Percentiles rank a stretch among this genome's conserved stretches.
Evolutionary conservation across 1,140 invertebrate genomes (phyloP).

Genomic region (Apis cerana): DNA sequence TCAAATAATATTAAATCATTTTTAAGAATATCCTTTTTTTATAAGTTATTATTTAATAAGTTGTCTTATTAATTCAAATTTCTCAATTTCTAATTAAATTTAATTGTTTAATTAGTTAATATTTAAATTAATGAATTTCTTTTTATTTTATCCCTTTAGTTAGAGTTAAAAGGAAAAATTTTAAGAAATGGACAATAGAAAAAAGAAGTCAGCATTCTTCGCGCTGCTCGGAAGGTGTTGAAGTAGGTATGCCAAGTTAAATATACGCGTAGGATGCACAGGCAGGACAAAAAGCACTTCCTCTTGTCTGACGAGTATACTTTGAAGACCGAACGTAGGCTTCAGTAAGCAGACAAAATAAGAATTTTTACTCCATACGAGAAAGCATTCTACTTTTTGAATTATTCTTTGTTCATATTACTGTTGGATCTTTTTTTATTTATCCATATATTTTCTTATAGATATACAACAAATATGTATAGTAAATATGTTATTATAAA

Average conservation of each 20-base stretch:
- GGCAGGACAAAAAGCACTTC: slow-evolving; percentile 61
- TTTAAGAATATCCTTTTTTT: too few species aligned
- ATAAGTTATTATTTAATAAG: too few species aligned
- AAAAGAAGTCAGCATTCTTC: slow-evolving; percentile 34
- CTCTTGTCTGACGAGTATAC: slow-evolving; percentile 57
- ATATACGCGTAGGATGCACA: slow-evolving; percentile 64
- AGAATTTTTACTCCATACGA: slow-evolving; percentile 43
- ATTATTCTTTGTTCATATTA: not conserved
- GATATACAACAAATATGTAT: not conserved
- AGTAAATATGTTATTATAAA: not conserved
- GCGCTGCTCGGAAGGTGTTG: slow-evolving; percentile 59
- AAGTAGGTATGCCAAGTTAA: slow-evolving; percentile 64
- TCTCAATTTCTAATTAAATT: too few species aligned
- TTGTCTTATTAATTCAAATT: too few species aligned
- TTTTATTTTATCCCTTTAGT: not conserved
- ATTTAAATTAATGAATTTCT: not conserved
- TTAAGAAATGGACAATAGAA: slow-evolving; percentile 36
- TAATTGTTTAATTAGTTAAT: not conserved
- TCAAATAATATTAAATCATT: too few species aligned
- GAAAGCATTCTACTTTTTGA: slow-evolving; percentile 27
- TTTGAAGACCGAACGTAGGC: slow-evolving; percentile 56
- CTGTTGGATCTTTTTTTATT: not conserved
- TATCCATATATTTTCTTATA: not conserved
- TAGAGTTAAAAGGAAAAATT: not conserved
- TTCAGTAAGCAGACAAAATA: slow-evolving; percentile 33